These are phyloP conservation scores for Eupristina koningsbergeri DNA, from an alignment of 1,140 invertebrate species.

Conservation along the genomic window DNA sequence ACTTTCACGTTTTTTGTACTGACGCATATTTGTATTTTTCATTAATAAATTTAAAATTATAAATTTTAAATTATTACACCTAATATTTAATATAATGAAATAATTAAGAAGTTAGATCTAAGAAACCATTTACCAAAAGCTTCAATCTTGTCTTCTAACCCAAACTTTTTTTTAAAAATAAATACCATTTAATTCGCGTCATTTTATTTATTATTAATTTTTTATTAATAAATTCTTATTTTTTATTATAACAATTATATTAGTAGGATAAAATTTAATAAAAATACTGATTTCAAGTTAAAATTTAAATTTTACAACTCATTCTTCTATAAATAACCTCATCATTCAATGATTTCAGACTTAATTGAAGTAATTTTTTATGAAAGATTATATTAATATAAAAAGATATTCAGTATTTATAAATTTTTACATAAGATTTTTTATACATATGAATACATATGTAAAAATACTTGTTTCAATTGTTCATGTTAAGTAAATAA, in stretches of 20 bases:
- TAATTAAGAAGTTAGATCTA: neutral
- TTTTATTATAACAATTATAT: neutral
- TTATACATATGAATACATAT: no score
- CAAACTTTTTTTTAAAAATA: neutral
- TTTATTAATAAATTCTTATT: neutral
- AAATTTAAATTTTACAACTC: neutral
- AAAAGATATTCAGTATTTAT: no score
- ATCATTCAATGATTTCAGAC: no score
- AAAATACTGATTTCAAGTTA: neutral
- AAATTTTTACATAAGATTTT: no score
- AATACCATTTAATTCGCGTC: neutral
- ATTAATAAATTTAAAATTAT: neutral
- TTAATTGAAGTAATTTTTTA: neutral
- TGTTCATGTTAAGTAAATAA: no score
- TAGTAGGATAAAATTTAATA: neutral
- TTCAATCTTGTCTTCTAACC: neutral
- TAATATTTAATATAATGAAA: neutral
- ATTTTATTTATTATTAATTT: neutral
- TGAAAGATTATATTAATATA: no score
- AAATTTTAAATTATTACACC: neutral
- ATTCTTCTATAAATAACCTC: neutral
- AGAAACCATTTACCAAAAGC: neutral
- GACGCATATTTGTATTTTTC: neutral
- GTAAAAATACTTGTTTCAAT: no score
- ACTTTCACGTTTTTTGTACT: slow-evolving; percentile 42